Percentiles rank a stretch among this genome's conserved stretches.
phyloP scores from a whole-genome alignment of 1,140 invertebrate species.

The Pteromalus puparum region DNA sequence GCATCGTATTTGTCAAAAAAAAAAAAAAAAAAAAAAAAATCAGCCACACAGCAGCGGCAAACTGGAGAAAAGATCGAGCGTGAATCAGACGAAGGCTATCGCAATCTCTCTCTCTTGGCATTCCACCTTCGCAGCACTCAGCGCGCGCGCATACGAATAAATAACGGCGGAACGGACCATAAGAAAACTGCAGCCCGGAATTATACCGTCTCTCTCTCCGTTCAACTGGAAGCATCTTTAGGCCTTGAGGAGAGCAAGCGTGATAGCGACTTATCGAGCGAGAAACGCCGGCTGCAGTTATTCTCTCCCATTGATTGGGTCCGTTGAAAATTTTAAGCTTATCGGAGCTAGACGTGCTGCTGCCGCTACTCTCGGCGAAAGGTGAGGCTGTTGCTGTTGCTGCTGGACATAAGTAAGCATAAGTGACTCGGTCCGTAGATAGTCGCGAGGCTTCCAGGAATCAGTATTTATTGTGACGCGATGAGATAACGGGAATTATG shows the following conservation, averaged over 20 bases:
- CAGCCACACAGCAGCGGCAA: neutral
- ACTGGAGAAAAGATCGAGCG: neutral
- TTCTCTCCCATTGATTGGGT: conserved; percentile 38
- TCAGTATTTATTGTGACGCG: conserved; percentile 76
- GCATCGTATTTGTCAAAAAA: too few species aligned
- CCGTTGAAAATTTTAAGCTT: conserved; percentile 42
- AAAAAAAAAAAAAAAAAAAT: neutral
- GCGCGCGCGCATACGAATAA: neutral
- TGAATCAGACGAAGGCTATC: conserved; percentile 68
- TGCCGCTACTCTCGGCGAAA: conserved; percentile 16
- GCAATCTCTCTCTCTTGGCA: conserved; percentile 50
- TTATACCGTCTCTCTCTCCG: conserved; percentile 63
- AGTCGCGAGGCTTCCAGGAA: conserved; percentile 71
- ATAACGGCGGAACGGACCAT: neutral
- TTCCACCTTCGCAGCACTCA: neutral
- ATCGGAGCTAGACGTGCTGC: conserved; percentile 28
- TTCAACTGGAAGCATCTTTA: conserved; percentile 44
- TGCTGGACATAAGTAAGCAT: conserved; percentile 70
- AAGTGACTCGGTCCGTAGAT: conserved; percentile 68
- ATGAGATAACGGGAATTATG: conserved; percentile 75
- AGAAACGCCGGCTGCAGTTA: neutral
- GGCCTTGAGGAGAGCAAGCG: neutral
- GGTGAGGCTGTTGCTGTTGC: neutral
- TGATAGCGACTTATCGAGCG: conserved; percentile 20
- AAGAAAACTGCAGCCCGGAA: conserved; percentile 48